A percentile compares a stretch with the other conserved stretches of the same genome.
phyloP scores from a whole-genome alignment of 2,797 vertebrate species.

The Pantherophis vulpinus region DNA sequence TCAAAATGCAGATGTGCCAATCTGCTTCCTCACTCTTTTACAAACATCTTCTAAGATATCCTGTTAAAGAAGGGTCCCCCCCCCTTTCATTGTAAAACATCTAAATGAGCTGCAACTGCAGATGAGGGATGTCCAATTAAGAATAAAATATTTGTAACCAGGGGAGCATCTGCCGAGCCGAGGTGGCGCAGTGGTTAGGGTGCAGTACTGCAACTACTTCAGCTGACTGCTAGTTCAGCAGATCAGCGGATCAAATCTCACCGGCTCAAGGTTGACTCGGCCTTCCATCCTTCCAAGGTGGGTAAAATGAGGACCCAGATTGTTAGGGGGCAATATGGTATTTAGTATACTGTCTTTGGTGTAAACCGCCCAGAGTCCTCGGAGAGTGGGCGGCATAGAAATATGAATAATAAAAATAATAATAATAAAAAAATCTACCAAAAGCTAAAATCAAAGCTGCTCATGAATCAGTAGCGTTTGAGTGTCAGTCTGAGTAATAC shows the following conservation, averaged over 20 bases:
- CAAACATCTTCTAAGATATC: not conserved
- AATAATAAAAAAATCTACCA: not conserved
- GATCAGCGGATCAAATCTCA: too few species aligned
- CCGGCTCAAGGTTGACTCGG: too few species aligned
- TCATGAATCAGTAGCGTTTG: not conserved
- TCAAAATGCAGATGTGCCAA: not conserved
- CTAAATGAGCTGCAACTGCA: not conserved
- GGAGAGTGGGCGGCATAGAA: too few species aligned
- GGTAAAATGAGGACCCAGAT: too few species aligned
- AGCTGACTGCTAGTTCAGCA: too few species aligned
- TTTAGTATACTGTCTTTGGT: too few species aligned
- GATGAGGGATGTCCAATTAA: not conserved
- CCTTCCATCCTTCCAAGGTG: too few species aligned
- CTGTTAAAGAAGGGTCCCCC: not conserved
- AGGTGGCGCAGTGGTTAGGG: too few species aligned
- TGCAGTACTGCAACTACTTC: too few species aligned
- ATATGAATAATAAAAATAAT: too few species aligned
- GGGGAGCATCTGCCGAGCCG: not conserved
- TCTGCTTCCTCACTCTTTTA: not conserved
- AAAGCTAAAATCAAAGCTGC: not conserved
- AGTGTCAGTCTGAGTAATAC: not conserved
- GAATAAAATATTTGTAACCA: not conserved
- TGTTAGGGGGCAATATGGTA: too few species aligned
- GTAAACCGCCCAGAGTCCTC: too few species aligned
- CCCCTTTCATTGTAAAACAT: not conserved